Evolutionary conservation across 2,797 vertebrate species (phyloP).

Genomic region (Sternotherus odoratus): DNA sequence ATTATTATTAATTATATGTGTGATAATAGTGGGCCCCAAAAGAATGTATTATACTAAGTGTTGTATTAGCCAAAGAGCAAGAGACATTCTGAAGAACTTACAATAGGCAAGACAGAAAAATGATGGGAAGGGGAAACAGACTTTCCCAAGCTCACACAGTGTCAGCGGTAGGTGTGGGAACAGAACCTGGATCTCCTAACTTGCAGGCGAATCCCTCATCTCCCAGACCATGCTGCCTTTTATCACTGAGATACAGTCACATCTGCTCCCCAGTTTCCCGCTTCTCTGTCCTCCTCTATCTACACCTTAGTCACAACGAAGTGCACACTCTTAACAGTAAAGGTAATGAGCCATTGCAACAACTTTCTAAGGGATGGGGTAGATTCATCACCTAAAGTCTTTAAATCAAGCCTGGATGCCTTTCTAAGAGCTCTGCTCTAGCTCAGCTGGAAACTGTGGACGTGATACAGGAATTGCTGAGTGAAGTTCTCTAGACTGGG

Average conservation of each 20-base stretch:
- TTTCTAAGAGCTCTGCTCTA: neutral
- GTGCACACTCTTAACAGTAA: neutral
- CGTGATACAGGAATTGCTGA: neutral
- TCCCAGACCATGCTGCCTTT: neutral
- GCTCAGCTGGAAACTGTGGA: neutral
- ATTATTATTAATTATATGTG: neutral
- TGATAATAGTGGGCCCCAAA: neutral
- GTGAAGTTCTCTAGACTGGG: neutral
- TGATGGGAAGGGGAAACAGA: neutral
- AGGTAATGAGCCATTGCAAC: neutral
- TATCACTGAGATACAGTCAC: neutral
- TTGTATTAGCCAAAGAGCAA: neutral
- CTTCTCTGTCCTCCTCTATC: neutral
- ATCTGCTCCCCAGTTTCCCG: neutral
- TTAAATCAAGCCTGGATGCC: neutral
- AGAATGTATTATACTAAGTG: neutral
- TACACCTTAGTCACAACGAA: neutral
- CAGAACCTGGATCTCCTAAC: neutral
- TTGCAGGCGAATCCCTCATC: neutral
- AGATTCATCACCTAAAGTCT: neutral
- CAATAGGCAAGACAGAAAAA: neutral
- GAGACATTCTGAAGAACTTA: neutral
- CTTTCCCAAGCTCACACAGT: neutral
- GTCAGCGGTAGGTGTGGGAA: neutral
- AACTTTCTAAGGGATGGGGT: neutral